Evolutionary conservation across 2,888 invertebrate species (phyloP).

Genomic region (Emesis furor): DNA sequence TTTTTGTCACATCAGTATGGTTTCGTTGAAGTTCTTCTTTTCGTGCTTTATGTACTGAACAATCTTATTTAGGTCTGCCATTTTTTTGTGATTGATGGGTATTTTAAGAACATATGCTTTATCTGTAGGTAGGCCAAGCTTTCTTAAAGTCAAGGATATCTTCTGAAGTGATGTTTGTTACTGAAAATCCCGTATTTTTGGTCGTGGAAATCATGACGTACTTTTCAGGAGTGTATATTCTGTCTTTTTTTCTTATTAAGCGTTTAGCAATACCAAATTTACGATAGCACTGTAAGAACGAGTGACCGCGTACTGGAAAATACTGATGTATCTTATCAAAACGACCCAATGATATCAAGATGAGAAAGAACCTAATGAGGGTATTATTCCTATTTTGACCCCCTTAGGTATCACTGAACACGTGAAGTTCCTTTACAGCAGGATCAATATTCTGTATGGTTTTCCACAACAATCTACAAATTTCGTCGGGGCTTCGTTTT

Average conservation of each 20-base stretch:
- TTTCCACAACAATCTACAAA: slow-evolving; percentile 40
- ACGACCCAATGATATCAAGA: slow-evolving; percentile 3
- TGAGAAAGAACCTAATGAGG: slow-evolving; percentile 17
- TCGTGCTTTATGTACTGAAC: no score
- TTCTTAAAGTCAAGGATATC: no score
- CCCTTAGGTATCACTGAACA: slow-evolving; percentile 20
- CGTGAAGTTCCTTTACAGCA: slow-evolving; percentile 34
- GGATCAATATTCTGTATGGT: slow-evolving; percentile 44
- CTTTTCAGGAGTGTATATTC: no score
- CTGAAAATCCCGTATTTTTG: no score
- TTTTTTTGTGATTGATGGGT: no score
- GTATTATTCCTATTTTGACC: slow-evolving; percentile 18
- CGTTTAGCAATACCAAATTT: slow-evolving; percentile 6
- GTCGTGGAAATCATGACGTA: no score
- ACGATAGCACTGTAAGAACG: slow-evolving; percentile 11
- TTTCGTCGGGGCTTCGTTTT: slow-evolving; percentile 48
- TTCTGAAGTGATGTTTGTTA: no score
- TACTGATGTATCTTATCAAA: slow-evolving; percentile 7
- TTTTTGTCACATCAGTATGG: no score
- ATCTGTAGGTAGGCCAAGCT: no score
- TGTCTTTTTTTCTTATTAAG: background rate
- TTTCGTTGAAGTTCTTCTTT: no score
- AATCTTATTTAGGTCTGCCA: no score
- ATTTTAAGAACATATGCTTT: no score
- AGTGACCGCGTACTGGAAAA: slow-evolving; percentile 15